Evolutionary conservation across 2,888 invertebrate species (phyloP).

Genomic region (Leptinotarsa juncta): DNA sequence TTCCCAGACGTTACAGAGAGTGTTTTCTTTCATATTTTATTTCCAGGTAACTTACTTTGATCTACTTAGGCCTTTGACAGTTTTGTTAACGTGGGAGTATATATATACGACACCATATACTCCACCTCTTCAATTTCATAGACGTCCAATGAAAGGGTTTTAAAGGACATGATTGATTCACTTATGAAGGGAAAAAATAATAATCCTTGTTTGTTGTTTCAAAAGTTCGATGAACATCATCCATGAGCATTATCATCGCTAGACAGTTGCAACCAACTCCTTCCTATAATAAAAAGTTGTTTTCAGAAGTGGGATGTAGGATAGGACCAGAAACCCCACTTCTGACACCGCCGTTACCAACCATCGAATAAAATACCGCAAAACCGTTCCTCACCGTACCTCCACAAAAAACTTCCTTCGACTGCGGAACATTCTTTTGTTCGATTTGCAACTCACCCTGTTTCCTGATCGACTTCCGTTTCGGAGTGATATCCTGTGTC

Average conservation of each 20-base stretch:
- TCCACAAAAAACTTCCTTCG: background rate
- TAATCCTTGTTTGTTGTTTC: too few relatives aligned
- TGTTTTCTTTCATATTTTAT: background rate
- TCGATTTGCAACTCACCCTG: constrained; percentile 54
- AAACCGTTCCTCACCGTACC: background rate
- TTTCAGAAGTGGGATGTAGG: background rate
- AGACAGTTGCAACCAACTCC: too few relatives aligned
- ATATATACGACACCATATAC: too few relatives aligned
- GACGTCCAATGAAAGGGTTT: too few relatives aligned
- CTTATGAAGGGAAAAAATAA: too few relatives aligned
- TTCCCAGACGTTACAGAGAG: background rate
- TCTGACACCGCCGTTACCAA: background rate
- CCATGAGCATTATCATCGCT: too few relatives aligned
- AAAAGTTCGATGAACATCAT: too few relatives aligned
- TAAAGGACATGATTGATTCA: too few relatives aligned
- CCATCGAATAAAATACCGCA: background rate
- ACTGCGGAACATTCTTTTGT: background rate
- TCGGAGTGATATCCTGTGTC: constrained; percentile 86
- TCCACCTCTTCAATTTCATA: too few relatives aligned
- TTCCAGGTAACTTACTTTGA: background rate
- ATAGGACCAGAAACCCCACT: background rate
- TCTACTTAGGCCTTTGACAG: too few relatives aligned
- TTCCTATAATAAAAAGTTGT: too few relatives aligned
- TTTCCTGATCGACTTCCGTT: constrained; percentile 70
- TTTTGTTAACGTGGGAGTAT: too few relatives aligned